Percentiles rank a stretch among this genome's conserved stretches.
These are phyloP conservation scores for Drosophila mulleri DNA, from an alignment of 2,888 invertebrate species.

Conservation along the genomic window DNA sequence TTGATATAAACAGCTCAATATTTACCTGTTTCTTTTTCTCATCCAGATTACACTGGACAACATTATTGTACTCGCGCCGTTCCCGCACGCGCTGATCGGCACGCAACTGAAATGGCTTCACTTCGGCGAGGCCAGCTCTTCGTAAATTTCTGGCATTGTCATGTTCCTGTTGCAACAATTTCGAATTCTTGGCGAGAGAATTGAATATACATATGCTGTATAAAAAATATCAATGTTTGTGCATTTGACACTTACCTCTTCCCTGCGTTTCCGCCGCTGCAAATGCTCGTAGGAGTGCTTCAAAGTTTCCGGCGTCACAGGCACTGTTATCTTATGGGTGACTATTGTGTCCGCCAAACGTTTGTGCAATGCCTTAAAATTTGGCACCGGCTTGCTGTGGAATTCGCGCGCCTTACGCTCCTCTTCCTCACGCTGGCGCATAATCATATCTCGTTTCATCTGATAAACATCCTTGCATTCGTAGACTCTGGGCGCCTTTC, in stretches of 20 bases:
- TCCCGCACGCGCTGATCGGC: slow-evolving; percentile 79
- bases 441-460: slow-evolving; percentile 66
- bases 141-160: slow-evolving; percentile 19
- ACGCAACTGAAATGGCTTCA: slow-evolving; percentile 80
- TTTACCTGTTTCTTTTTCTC: slow-evolving; percentile 82
- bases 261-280: slow-evolving; percentile 54
- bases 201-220: neutral
- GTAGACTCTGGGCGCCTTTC: slow-evolving; percentile 64
- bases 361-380: slow-evolving; percentile 66
- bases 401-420: slow-evolving; percentile 82
- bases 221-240: neutral
- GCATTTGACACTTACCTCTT: slow-evolving; percentile 54
- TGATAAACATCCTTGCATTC: slow-evolving; percentile 79
- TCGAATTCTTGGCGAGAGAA: neutral
- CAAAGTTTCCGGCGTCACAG: slow-evolving; percentile 79
- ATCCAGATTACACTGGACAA: slow-evolving; percentile 59
- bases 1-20: slow-evolving; percentile 31
- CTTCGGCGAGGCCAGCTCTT: slow-evolving; percentile 49
- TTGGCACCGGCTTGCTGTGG: slow-evolving; percentile 82
- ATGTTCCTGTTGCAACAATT: slow-evolving; percentile 26
- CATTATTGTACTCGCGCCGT: slow-evolving; percentile 79
- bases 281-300: slow-evolving; percentile 70
- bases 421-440: slow-evolving; percentile 70
- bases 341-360: slow-evolving; percentile 43
- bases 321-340: slow-evolving; percentile 68